Evolutionary conservation across 2,888 invertebrate species (phyloP), one percentile per base, ranked within the genome.

Genomic region (Galerucella nymphaeae): DNA sequence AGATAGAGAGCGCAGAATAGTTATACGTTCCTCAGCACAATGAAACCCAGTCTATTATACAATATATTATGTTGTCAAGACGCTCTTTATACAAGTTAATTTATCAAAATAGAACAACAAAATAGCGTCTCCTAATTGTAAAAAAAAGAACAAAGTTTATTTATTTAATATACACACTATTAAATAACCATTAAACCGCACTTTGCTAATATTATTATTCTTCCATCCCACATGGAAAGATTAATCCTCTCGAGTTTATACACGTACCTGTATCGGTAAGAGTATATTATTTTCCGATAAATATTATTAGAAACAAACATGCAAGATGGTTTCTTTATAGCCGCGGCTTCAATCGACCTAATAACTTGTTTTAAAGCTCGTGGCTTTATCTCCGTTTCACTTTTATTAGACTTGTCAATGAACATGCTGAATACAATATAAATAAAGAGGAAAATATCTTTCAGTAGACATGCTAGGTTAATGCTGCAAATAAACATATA

Each of bases 341-440:
- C 78, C 80, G 80, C 80, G 82, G 79, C 80, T 79, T 77, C 79
- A 82, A 81, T 81, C 79, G 79, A 78, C 80, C 80, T 81, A 82
- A 82, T 83, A 83, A 83, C 83, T 83, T 80, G 83, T 83, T 82
- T 79, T 76, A 76, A 77, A 79, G 80, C 79, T 82, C 77, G 80
- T 78, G 79, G 80, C 53, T 16, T 62, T 61, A 66, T 61, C 61
- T 38, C 80, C 76, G 79, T 78, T 78, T 16, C 71, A 75, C 61
- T 41, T 41, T 38, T 41, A 38, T 41, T 61, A 61, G 61, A 38
- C 61, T 41, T 41, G 61, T 50, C 50, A 64, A 45, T 30, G 64
- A 48, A 62, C 42, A 11, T 45, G 16, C 18, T 62, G 2, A 11
- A 53, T 16, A 16, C 10, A 5, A 53, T 5, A 53, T n/a, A 53